phyloP scores from a whole-genome alignment of 2,888 invertebrate species.

The Salticus scenicus region DNA sequence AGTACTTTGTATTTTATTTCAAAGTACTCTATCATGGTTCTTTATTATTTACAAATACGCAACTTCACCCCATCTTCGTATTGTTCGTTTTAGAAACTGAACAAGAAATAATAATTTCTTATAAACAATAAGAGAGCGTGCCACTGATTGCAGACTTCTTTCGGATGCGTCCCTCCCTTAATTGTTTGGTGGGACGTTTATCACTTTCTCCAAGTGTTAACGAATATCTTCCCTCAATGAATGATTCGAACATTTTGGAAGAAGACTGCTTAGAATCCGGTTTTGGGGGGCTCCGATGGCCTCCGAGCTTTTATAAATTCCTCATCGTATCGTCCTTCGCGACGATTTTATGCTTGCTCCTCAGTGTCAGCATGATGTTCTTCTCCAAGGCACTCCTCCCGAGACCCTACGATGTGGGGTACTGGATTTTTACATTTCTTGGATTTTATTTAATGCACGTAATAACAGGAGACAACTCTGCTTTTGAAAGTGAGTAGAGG shows the following conservation, averaged over 20 bases:
- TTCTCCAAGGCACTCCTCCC: background rate
- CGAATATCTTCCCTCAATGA: background rate
- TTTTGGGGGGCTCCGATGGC: slow-evolving; percentile 24
- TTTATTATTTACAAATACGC: too few relatives aligned
- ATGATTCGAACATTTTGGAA: background rate
- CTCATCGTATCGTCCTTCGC: slow-evolving; percentile 18
- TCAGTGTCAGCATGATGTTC: slow-evolving; percentile 6
- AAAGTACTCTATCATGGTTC: too few relatives aligned
- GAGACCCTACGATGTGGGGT: slow-evolving; percentile 5
- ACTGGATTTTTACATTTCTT: background rate
- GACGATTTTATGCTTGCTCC: slow-evolving; percentile 25
- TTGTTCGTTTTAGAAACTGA: too few relatives aligned
- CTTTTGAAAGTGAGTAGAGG: slow-evolving; percentile 10
- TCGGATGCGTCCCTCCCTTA: background rate
- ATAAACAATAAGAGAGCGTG: too few relatives aligned
- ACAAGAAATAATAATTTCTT: too few relatives aligned
- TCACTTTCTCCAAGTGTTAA: background rate
- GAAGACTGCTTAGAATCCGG: slow-evolving; percentile 28
- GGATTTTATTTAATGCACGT: background rate
- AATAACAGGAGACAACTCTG: background rate
- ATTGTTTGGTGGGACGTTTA: background rate
- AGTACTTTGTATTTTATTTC: too few relatives aligned
- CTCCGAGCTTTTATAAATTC: slow-evolving; percentile 49
- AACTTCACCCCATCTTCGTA: too few relatives aligned
- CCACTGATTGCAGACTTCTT: too few relatives aligned